Conservation (phyloP, 2,797 vertebrate genomes). For the Heteromormyrus szaboi region DNA sequence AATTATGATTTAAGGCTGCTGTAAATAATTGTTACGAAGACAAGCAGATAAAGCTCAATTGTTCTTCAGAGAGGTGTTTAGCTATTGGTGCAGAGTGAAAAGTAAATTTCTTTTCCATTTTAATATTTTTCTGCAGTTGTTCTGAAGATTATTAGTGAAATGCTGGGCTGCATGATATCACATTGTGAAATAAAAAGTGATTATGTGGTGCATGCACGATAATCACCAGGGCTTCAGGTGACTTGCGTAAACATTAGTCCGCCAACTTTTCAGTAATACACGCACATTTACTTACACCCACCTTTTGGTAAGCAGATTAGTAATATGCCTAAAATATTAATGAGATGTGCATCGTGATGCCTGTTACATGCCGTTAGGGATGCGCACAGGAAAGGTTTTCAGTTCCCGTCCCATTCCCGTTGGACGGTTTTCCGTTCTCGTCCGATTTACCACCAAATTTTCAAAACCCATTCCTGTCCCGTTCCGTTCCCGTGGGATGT, state of each 20-base stretch:
- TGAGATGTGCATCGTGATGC: neutral
- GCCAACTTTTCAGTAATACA: neutral
- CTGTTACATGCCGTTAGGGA: no score
- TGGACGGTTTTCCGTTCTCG: no score
- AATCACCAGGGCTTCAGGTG: neutral
- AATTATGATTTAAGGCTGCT: neutral
- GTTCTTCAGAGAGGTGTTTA: neutral
- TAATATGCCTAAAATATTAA: neutral
- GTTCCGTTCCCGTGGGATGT: no score
- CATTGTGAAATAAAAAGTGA: neutral
- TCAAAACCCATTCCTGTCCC: no score
- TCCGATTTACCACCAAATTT: no score
- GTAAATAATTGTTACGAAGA: neutral
- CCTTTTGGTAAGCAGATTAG: neutral
- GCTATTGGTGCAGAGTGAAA: neutral
- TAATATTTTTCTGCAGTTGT: neutral
- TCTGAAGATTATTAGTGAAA: neutral
- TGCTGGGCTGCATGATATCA: neutral
- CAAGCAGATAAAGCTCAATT: neutral
- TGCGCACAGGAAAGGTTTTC: no score
- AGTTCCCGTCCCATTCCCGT: no score
- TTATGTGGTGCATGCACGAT: neutral
- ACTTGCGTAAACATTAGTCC: neutral
- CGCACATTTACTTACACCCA: neutral
- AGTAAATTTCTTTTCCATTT: neutral